Percentiles rank a stretch among this genome's conserved stretches.
Evolutionary conservation across 2,797 vertebrate genomes (phyloP).

Genomic region (Nasua narica): DNA sequence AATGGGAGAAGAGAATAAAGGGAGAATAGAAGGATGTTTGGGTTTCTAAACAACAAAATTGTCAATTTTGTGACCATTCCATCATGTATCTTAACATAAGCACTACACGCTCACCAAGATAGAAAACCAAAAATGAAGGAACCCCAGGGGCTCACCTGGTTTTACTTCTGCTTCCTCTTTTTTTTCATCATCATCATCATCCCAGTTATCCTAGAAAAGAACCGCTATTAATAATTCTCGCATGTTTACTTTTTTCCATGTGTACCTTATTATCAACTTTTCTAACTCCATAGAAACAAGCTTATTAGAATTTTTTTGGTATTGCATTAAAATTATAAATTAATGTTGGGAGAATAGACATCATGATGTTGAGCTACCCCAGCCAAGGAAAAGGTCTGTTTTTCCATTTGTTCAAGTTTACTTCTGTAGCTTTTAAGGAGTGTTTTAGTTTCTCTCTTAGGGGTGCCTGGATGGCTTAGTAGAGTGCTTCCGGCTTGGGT

Average conservation of each 20-base stretch:
- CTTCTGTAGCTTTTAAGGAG: neutral
- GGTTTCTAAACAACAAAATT: conserved; percentile 19
- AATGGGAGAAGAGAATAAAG: neutral
- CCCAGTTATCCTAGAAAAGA: conserved; percentile 95
- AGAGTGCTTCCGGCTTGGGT: too few relatives aligned
- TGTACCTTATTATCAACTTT: neutral
- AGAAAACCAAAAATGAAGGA: conserved; percentile 19
- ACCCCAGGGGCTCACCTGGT: conserved; percentile 84
- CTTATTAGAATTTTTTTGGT: neutral
- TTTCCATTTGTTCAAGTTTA: neutral
- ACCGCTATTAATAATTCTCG: conserved; percentile 44
- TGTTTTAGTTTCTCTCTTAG: neutral
- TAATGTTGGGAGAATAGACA: neutral
- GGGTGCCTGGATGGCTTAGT: neutral
- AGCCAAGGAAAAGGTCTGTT: neutral
- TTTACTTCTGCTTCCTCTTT: conserved; percentile 87
- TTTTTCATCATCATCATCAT: conserved; percentile 93
- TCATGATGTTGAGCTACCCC: neutral
- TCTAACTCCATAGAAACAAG: neutral
- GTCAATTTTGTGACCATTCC: conserved; percentile 4
- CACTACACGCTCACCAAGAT: neutral
- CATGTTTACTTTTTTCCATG: neutral
- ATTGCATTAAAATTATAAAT: conserved; percentile 24
- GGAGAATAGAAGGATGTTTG: neutral
- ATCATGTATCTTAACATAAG: conserved; percentile 15